Percentiles rank a stretch among this genome's conserved stretches.
phyloP scores from a whole-genome alignment of 2,888 invertebrate genomes.

The Portevinia maculata region DNA sequence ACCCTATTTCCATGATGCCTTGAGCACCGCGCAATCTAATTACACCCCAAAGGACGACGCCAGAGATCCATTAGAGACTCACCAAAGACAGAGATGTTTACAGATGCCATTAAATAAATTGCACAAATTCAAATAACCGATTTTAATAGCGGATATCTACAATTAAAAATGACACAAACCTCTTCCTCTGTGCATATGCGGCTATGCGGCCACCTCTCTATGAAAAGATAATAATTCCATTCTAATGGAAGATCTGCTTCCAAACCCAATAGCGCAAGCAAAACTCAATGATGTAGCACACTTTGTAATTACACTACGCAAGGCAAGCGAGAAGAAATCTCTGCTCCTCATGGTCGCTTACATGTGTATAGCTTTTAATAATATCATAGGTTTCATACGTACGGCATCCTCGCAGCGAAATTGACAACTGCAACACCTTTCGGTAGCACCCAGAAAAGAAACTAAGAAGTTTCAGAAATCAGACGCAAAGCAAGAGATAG shows the following conservation, averaged over 20 bases:
- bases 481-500: neutral
- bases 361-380: slow-evolving; percentile 50
- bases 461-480: slow-evolving; percentile 3
- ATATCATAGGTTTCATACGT: slow-evolving; percentile 37
- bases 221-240: slow-evolving; percentile 56
- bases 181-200: slow-evolving; percentile 33
- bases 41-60: slow-evolving; percentile 60
- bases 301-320: slow-evolving; percentile 65
- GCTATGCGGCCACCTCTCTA: slow-evolving; percentile 9
- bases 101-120: slow-evolving; percentile 69
- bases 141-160: slow-evolving; percentile 74
- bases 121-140: slow-evolving; percentile 72
- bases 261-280: slow-evolving; percentile 30
- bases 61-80: slow-evolving; percentile 60
- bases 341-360: neutral
- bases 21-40: slow-evolving; percentile 60
- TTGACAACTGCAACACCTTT: slow-evolving; percentile 74
- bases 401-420: slow-evolving; percentile 67
- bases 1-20: slow-evolving; percentile 25
- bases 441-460: slow-evolving; percentile 28
- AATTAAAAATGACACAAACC: slow-evolving; percentile 73
- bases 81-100: slow-evolving; percentile 47
- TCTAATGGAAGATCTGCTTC: slow-evolving; percentile 64
- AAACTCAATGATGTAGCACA: slow-evolving; percentile 53
- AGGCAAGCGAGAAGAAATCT: slow-evolving; percentile 59